Evolutionary conservation across 2,113 vertebrate genomes (phyloP).

Genomic region (Plotosus lineatus): DNA sequence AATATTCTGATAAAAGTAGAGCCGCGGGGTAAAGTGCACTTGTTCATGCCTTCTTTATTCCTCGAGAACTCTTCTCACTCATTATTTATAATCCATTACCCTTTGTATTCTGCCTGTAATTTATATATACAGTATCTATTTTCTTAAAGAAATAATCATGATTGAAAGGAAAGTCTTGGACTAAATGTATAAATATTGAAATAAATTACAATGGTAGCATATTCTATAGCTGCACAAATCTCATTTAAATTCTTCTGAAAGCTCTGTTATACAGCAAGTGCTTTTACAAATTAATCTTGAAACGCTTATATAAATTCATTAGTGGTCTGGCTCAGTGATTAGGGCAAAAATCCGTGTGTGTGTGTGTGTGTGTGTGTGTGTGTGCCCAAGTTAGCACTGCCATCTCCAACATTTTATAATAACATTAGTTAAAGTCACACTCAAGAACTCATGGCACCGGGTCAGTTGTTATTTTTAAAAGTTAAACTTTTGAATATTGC

Average conservation of each 20-base stretch:
- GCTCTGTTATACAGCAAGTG: constrained; percentile 15
- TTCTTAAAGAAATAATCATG: constrained; percentile 46
- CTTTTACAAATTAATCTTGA: constrained; percentile 2
- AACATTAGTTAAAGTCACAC: neutral
- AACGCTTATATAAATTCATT: constrained; percentile 15
- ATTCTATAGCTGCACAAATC: constrained; percentile 24
- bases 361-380: too few species aligned
- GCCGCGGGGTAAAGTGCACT: constrained; percentile 76
- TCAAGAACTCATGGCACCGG: neutral
- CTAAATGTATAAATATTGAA: constrained; percentile 35
- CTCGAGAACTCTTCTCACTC: constrained; percentile 40
- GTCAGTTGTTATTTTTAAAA: neutral
- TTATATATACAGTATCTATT: constrained; percentile 42
- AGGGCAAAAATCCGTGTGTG: neutral
- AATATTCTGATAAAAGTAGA: constrained; percentile 62
- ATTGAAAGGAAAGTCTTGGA: constrained; percentile 33
- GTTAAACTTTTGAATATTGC: neutral
- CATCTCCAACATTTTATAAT: neutral
- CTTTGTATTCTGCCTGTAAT: constrained; percentile 51
- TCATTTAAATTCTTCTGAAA: constrained; percentile 9
- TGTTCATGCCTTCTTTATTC: constrained; percentile 66
- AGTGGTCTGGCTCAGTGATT: constrained; percentile 4
- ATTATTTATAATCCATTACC: constrained; percentile 48
- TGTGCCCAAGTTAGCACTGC: constrained; percentile 21
- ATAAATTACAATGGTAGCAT: constrained; percentile 19